phyloP scores from a whole-genome alignment of 2,797 vertebrate species.

The Sparus aurata region DNA sequence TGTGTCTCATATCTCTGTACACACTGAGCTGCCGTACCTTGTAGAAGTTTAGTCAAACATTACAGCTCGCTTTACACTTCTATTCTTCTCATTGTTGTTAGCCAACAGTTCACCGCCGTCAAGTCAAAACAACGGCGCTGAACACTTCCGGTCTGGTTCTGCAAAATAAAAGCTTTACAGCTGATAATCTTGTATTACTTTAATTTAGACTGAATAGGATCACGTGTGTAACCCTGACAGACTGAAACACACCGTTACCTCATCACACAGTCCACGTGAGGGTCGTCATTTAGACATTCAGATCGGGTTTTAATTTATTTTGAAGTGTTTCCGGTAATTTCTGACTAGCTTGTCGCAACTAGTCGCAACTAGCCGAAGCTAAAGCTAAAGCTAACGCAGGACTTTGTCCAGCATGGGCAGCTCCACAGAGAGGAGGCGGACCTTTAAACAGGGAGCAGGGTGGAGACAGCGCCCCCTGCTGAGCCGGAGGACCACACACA shows the following conservation, averaged over 20 bases:
- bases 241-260: accelerated
- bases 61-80: not conserved
- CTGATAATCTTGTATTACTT: accelerated
- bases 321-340: not conserved
- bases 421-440: not conserved
- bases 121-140: accelerated
- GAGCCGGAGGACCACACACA: constrained; percentile 2
- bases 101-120: not conserved
- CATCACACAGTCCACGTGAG: accelerated
- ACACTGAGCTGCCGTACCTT: constrained; percentile 33
- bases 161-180: not conserved
- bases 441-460: constrained; percentile 1
- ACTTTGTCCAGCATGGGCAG: constrained; percentile 17
- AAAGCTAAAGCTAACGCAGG: no score
- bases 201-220: accelerated
- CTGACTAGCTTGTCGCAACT: not conserved
- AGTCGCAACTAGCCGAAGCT: no score
- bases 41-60: not conserved
- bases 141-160: not conserved
- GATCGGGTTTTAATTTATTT: constrained; percentile 13
- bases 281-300: accelerated
- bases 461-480: constrained; percentile 29
- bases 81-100: constrained; percentile 56
- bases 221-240: accelerated
- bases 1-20: accelerated